Conservation (phyloP, 2,797 vertebrate genomes). For the Oophaga sylvatica region DNA sequence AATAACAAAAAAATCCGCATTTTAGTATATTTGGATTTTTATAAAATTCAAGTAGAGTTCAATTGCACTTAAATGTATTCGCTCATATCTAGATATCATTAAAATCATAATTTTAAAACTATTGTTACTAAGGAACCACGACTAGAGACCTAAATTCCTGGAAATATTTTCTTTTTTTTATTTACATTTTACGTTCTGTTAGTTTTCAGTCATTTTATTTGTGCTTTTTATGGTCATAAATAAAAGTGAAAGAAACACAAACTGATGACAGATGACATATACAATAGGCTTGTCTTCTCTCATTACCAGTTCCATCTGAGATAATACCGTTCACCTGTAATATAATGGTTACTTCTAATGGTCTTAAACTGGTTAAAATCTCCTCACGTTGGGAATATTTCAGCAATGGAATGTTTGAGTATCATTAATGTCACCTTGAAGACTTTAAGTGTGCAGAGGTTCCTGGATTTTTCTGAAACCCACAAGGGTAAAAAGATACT, state of each 20-base stretch:
- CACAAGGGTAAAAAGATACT: conserved; percentile 70
- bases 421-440: conserved; percentile 32
- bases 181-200: too few relatives aligned
- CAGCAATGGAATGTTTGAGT: background rate
- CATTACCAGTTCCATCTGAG: background rate
- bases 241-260: background rate
- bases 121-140: too few relatives aligned
- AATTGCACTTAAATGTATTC: too few relatives aligned
- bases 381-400: background rate
- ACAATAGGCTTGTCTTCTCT: background rate
- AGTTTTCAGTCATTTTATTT: too few relatives aligned
- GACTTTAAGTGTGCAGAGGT: background rate
- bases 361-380: conserved; percentile 4
- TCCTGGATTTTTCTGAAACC: conserved; percentile 19
- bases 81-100: too few relatives aligned
- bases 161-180: too few relatives aligned
- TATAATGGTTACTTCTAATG: background rate
- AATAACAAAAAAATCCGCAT: too few relatives aligned
- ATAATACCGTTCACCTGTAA: background rate
- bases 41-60: too few relatives aligned
- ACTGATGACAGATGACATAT: background rate
- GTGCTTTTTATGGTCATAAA: too few relatives aligned
- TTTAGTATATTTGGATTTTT: too few relatives aligned
- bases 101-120: too few relatives aligned
- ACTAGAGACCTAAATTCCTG: too few relatives aligned